These are phyloP conservation scores for Acanthochromis polyacanthus DNA, from an alignment of 2,113 vertebrate species.

Conservation along the genomic window DNA sequence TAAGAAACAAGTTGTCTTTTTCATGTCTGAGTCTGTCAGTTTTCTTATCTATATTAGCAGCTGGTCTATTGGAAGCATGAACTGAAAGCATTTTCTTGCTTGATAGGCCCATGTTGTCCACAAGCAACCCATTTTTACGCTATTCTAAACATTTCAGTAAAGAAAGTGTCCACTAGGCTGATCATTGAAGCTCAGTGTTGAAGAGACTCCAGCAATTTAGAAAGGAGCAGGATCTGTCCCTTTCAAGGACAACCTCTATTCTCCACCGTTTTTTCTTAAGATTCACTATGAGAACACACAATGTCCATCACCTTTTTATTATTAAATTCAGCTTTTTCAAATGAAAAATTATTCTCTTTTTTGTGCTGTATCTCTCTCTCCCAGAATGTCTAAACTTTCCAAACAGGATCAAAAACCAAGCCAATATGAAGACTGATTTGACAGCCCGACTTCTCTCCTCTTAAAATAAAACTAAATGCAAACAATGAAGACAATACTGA, in stretches of 20 bases:
- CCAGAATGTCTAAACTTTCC: neutral
- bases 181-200: neutral
- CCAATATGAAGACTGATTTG: conserved; percentile 11
- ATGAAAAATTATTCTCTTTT: neutral
- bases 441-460: neutral
- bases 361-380: neutral
- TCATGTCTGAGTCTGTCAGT: conserved; percentile 12
- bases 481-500: neutral
- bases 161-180: conserved; percentile 2
- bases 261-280: neutral
- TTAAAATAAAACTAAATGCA: neutral
- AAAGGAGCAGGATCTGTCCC: conserved; percentile 21
- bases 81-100: conserved; percentile 12
- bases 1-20: neutral
- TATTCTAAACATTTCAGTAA: neutral
- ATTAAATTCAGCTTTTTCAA: neutral
- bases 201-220: conserved; percentile 21
- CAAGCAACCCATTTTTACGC: neutral
- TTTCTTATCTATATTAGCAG: conserved; percentile 24
- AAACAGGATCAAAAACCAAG: conserved; percentile 2
- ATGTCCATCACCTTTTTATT: neutral
- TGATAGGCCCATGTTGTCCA: neutral
- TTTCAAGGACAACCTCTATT: conserved; percentile 40
- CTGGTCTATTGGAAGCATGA: neutral
- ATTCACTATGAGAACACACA: conserved; percentile 18